Percentiles rank a stretch among this genome's conserved stretches.
Evolutionary conservation across 2,797 vertebrate genomes (phyloP).

Genomic region (Orestias chungarensis): DNA sequence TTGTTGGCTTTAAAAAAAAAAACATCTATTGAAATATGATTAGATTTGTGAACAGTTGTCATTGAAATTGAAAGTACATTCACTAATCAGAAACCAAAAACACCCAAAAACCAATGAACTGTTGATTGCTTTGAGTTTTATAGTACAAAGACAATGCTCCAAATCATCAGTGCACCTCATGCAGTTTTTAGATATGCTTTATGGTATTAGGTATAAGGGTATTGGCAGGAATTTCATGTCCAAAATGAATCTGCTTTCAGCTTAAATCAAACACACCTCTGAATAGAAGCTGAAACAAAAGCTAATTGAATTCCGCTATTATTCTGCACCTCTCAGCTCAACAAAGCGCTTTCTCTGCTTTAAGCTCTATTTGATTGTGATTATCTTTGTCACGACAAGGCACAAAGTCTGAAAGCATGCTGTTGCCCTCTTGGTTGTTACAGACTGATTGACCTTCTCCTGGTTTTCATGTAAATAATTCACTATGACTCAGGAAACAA

Average conservation of each 20-base stretch:
- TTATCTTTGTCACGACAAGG: conserved; percentile 43
- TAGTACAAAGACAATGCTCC: background rate
- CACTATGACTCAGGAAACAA: conserved; percentile 4
- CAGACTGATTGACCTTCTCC: conserved; percentile 43
- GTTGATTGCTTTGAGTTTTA: background rate
- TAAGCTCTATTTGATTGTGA: conserved; percentile 54
- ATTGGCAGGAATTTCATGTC: background rate
- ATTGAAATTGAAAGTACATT: background rate
- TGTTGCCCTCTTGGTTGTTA: conserved; percentile 53
- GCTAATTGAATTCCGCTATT: conserved; percentile 32
- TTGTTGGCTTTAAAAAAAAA: background rate
- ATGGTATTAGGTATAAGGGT: background rate
- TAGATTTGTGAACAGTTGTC: background rate
- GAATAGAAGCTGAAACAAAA: background rate
- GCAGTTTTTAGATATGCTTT: background rate
- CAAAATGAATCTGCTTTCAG: background rate
- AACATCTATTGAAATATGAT: background rate
- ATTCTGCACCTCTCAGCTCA: conserved; percentile 30
- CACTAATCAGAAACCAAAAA: background rate
- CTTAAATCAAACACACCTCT: background rate
- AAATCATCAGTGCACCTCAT: background rate
- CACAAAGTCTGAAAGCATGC: conserved; percentile 15
- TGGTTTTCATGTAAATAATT: conserved; percentile 18
- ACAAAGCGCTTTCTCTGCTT: conserved; percentile 25
- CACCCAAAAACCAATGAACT: background rate